Evolutionary conservation across 2,113 vertebrate species (phyloP), one percentile per base, ranked within the genome.

Genomic region (Gulo gulo): DNA sequence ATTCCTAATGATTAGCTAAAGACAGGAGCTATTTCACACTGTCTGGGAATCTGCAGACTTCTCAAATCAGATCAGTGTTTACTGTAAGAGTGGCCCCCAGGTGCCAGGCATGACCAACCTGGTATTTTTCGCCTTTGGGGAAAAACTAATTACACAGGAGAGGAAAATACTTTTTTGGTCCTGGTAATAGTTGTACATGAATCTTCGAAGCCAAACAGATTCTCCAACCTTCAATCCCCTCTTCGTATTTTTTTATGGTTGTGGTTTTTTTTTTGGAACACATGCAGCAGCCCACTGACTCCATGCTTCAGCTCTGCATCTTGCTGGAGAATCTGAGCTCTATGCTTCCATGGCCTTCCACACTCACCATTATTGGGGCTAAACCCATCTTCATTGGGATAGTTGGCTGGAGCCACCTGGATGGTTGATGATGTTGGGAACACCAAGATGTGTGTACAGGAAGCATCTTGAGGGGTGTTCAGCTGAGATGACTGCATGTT

Each of bases 401-500:
- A 99, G 91, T 99, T 99, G 94, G 99, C 99, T 90, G 99, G 99
- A 85, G 99, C 99, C 92, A 99, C 99, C 96, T 99, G 99, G 95
- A 99, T 99, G 80, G 99, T 99, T 93, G 99, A 99, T 0, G 99
- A 99, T 29, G 99, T 99, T 65, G 99, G 99, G 98, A 99, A 99
- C 97, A 99, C 99, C 91, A 99, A 98, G 98, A 99, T 99, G 98
- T 99, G 99, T 0, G 99, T 99, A 90, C 99, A 99, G 95, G 99
- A 99, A 83, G 99, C 99, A 20, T 99, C 99, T 98, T 99, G 99
- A 34, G 99, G 99, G 1, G 99, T 99, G 97, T 99, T 99, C 50
- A 99, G 99, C 99, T 99, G 99, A 18, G 99, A 99, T 0, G 99
- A 99, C 99, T 99, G 99, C 98, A 99, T 98, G 92, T 99, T 99